These are phyloP conservation scores for Pogonophryne albipinna DNA, from an alignment of 2,797 vertebrate genomes.

Conservation along the genomic window DNA sequence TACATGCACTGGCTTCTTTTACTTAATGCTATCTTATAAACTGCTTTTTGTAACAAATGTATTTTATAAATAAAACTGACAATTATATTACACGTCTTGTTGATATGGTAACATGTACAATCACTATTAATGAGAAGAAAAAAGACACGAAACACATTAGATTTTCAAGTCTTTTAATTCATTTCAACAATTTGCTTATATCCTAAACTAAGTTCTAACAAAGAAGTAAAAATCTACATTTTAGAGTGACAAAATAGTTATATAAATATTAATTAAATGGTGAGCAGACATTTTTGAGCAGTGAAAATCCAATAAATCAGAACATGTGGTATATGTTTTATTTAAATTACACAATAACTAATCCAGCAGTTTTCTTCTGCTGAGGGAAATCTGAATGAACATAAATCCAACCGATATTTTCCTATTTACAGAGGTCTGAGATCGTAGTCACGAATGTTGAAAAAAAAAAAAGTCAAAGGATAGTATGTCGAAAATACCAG, in stretches of 20 bases:
- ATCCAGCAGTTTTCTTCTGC: conserved; percentile 56
- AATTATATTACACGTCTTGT: conserved; percentile 17
- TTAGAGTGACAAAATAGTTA: conserved; percentile 79
- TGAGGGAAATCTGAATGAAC: conserved; percentile 58
- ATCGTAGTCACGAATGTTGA: conserved; percentile 3
- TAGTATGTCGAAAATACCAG: too few relatives aligned
- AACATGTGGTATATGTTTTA: conserved; percentile 63
- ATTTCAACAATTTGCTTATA: conserved; percentile 67
- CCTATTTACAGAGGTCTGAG: conserved; percentile 67
- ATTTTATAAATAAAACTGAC: conserved; percentile 85
- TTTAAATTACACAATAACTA: conserved; percentile 70
- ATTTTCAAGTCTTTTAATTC: conserved; percentile 66
- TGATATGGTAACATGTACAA: background rate
- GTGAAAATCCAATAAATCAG: conserved; percentile 65
- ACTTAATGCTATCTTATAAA: conserved; percentile 69
- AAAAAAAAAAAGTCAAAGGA: too few relatives aligned
- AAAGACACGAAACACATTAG: conserved; percentile 30
- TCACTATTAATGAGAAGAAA: conserved; percentile 4
- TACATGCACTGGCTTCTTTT: conserved; percentile 80
- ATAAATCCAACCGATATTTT: conserved; percentile 44
- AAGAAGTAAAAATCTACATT: conserved; percentile 78
- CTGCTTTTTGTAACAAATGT: conserved; percentile 80
- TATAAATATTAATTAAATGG: conserved; percentile 80
- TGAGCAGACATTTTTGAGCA: conserved; percentile 65
- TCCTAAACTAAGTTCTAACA: conserved; percentile 71